Percentiles rank a stretch among this genome's conserved stretches.
phyloP scores from a whole-genome alignment of 2,888 invertebrate genomes.

The Caenorhabditis uteleia region DNA sequence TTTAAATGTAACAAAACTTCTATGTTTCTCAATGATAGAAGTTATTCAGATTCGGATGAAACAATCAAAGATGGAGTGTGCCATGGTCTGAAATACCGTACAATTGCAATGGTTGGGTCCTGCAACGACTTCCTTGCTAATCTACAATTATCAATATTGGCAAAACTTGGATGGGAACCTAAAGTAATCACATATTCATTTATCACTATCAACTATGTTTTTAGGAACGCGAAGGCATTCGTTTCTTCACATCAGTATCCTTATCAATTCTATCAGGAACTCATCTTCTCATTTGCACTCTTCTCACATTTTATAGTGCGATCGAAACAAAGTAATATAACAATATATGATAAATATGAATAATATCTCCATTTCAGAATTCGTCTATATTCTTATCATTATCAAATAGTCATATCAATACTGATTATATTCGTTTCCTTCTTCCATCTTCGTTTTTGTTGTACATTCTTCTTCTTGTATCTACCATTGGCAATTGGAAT shows the following conservation, averaged over 20 bases:
- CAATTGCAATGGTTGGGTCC: conserved; percentile 36
- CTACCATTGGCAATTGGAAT: conserved; percentile 45
- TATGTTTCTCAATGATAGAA: too few species aligned
- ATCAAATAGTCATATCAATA: conserved; percentile 46
- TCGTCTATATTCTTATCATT: conserved; percentile 51
- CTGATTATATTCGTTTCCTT: conserved; percentile 38
- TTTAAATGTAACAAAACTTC: conserved; percentile 28
- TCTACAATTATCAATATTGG: conserved; percentile 41
- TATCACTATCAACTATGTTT: not conserved
- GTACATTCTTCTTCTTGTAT: conserved; percentile 52
- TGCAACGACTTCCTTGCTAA: conserved; percentile 45
- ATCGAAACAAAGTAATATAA: conserved; percentile 49
- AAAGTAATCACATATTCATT: conserved; percentile 13
- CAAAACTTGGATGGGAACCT: conserved; percentile 48
- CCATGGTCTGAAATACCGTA: conserved; percentile 50
- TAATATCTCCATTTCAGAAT: conserved; percentile 38
- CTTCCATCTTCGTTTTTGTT: conserved; percentile 47
- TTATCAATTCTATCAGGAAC: conserved; percentile 42
- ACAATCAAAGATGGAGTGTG: conserved; percentile 50
- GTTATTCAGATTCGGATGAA: conserved; percentile 40
- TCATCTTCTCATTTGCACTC: conserved; percentile 44
- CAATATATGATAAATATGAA: not conserved
- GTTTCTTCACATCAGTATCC: conserved; percentile 42
- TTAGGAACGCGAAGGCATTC: conserved; percentile 18
- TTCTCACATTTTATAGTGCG: conserved; percentile 51